These are phyloP conservation scores for Coregonus suidteri DNA, from an alignment of 2,797 vertebrate genomes.

Conservation along the genomic window DNA sequence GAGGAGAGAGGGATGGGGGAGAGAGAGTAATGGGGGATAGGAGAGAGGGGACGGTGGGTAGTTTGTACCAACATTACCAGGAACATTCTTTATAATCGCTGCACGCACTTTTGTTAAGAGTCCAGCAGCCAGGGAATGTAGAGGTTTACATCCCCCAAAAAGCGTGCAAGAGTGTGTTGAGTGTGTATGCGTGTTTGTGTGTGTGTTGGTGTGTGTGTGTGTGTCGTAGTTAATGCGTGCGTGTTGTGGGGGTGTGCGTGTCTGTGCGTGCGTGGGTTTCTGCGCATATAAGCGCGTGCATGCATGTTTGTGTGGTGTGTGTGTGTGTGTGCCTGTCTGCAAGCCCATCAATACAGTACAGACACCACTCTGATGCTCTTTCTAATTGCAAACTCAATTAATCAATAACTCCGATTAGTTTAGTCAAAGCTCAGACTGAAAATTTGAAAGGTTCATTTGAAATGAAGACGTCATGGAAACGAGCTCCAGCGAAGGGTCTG, in stretches of 20 bases:
- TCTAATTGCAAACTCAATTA: conserved; percentile 43
- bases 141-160: neutral
- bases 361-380: conserved; percentile 22
- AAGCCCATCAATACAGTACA: neutral
- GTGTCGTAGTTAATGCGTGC: too few relatives aligned
- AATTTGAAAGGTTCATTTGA: conserved; percentile 48
- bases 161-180: neutral
- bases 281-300: too few relatives aligned
- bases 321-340: neutral
- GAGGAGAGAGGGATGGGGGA: too few relatives aligned
- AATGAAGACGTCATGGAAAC: conserved; percentile 54
- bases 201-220: neutral
- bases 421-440: conserved; percentile 31
- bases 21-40: too few relatives aligned
- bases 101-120: conserved; percentile 24
- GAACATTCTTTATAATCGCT: conserved; percentile 32
- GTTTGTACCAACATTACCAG: conserved; percentile 32
- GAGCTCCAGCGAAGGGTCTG: conserved; percentile 40
- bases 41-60: conserved; percentile 17
- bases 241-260: too few relatives aligned
- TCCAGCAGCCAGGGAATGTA: conserved; percentile 16
- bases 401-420: conserved; percentile 56
- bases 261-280: too few relatives aligned
- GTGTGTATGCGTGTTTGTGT: neutral
- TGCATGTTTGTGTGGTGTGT: too few relatives aligned